Conservation (phyloP, 2,113 vertebrate species). For the Alethe diademata region DNA sequence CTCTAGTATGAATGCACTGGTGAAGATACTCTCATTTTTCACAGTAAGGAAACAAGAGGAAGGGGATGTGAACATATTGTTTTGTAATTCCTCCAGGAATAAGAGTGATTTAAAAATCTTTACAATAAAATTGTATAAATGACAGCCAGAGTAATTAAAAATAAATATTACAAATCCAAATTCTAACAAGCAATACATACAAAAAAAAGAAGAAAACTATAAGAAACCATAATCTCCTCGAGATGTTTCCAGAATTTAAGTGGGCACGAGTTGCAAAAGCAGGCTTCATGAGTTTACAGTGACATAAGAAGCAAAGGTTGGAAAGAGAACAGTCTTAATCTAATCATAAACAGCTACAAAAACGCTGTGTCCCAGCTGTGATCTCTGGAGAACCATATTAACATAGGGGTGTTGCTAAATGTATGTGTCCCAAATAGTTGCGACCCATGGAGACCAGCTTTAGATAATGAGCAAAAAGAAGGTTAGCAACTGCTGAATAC, state of each 20-base stretch:
- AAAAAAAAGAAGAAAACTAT: not conserved
- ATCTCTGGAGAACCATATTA: constrained; percentile 22
- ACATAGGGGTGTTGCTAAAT: constrained; percentile 26
- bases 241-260: not conserved
- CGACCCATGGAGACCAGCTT: not conserved
- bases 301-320: not conserved
- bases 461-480: constrained; percentile 23
- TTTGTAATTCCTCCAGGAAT: not conserved
- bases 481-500: not conserved
- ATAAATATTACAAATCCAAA: not conserved
- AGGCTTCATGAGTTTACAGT: not conserved
- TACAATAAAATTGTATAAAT: not conserved
- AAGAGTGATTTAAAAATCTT: not conserved
- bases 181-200: not conserved
- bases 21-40: not conserved
- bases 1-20: not conserved
- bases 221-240: not conserved
- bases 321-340: not conserved
- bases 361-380: constrained; percentile 33
- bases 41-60: not conserved
- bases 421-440: constrained; percentile 34
- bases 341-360: constrained; percentile 25
- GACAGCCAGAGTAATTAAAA: not conserved
- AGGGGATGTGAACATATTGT: not conserved
- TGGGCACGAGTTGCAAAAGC: not conserved